Evolutionary conservation across 1,140 invertebrate genomes (phyloP).

Genomic region (Camponotus pennsylvanicus): DNA sequence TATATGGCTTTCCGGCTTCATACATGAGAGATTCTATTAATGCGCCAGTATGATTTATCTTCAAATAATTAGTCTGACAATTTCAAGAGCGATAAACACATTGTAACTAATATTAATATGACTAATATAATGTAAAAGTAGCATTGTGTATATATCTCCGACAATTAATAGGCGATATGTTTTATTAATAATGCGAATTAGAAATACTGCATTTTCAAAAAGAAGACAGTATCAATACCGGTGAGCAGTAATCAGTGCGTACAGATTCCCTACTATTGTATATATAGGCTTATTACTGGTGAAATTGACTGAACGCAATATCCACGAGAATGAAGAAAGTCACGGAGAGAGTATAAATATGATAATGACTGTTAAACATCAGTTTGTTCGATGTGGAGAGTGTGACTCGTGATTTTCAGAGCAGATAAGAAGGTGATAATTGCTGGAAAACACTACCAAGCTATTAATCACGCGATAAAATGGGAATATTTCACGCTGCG

Average conservation of each 20-base stretch:
- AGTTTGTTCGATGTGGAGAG: not conserved
- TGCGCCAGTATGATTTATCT: conserved; percentile 24
- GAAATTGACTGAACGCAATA: conserved; percentile 21
- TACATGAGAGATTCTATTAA: conserved; percentile 77
- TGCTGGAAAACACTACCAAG: not conserved
- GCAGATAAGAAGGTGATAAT: conserved; percentile 41
- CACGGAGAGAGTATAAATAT: conserved; percentile 29
- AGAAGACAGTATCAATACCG: conserved; percentile 5
- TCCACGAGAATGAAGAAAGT: conserved; percentile 44
- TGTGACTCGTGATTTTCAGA: conserved; percentile 50
- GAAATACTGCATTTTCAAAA: not conserved
- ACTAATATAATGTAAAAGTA: not conserved
- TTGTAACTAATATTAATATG: not conserved
- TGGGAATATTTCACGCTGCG: not conserved
- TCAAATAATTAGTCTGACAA: not conserved
- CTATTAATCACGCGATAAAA: conserved; percentile 40
- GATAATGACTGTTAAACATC: conserved; percentile 43
- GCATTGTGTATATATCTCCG: not conserved
- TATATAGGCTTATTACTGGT: conserved; percentile 31
- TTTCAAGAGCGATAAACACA: conserved; percentile 23
- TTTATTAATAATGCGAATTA: conserved; percentile 10
- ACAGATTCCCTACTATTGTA: conserved; percentile 4
- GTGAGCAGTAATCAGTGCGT: conserved; percentile 24
- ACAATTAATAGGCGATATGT: not conserved
- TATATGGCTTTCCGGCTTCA: conserved; percentile 77